Base-by-base conservation (phyloP, 2,888 invertebrate species). In the Sinohyriopsis cumingii region DNA sequence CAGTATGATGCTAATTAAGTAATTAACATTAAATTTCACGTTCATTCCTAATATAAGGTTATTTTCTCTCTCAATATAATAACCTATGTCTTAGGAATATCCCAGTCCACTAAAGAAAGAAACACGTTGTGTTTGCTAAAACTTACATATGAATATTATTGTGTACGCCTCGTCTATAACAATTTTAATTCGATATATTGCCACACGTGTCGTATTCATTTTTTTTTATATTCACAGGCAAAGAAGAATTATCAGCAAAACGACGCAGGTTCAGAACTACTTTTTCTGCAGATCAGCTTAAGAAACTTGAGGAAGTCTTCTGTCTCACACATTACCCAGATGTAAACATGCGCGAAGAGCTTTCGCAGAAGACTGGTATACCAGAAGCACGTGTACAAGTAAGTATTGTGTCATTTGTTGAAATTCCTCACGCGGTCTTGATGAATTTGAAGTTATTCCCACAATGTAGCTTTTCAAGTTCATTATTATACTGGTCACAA, bases 371-470 rank as follows among this genome's bases (percentile, higher is more conserved):
- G 72, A 86, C 86, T 0, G 84, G 83, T 7, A 76, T 87, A 60
- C 82, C 83, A 1, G 87, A 87, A 71, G 85, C 85, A 45, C 70
- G 86, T 59, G 84, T 87, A 1, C 87, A 87, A 85, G 87, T 87
- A 67, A 20, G 66, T 63, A 3, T 7, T 33, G 20, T 0, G 53
- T 57, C 19, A 20, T 6, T 61, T 67, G 53, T 6, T 57, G 20
- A 57, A 22, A 20, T 57, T 57, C 24, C 24, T 20, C 20, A 57
- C 9, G 22, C n/a, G n/a, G 3, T 57, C 57, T 22, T 57, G 57
- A 22, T 57, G 57, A 20, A 57, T 57, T 3, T n/a, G 2, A 24
- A 57, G 12, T 57, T 20, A 9, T 57, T 20, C 24, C 22, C 20
- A n/a, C 15, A 57, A 24, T 24, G 18, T 22, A 9, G 24, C 18